phyloP scores from a whole-genome alignment of 2,113 vertebrate species.

The Chamaetylas fuelleborni region DNA sequence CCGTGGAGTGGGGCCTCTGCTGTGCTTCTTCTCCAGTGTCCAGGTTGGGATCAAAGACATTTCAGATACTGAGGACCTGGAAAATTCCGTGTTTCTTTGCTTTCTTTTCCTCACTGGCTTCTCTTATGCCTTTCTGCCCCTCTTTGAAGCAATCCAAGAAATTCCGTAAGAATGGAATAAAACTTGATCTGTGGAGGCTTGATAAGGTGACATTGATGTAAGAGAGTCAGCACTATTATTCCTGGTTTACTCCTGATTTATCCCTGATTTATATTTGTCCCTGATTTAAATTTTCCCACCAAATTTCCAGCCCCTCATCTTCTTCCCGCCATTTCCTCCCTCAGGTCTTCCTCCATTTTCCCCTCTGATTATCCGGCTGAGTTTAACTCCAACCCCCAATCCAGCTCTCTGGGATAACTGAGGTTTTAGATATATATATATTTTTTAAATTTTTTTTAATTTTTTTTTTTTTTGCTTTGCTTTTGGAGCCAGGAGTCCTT shows the following conservation, averaged over 20 bases:
- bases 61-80: background rate
- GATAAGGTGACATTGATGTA: background rate
- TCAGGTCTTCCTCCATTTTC: background rate
- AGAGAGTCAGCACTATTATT: background rate
- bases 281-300: background rate
- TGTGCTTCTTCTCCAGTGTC: background rate
- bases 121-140: background rate
- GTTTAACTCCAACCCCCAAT: background rate
- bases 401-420: background rate
- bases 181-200: background rate
- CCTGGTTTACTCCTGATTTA: background rate
- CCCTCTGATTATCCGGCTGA: background rate
- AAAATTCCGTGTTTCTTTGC: background rate
- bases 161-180: background rate
- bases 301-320: rapidly evolving
- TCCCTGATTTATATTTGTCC: background rate
- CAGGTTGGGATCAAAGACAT: background rate
- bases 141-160: background rate
- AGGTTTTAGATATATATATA: background rate
- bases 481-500: background rate
- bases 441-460: too few relatives aligned
- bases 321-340: background rate
- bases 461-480: background rate
- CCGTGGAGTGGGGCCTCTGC: background rate
- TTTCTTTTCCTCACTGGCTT: background rate